These are phyloP conservation scores for Dunckerocampus dactyliophorus DNA, from an alignment of 2,113 vertebrate genomes.

Conservation along the genomic window DNA sequence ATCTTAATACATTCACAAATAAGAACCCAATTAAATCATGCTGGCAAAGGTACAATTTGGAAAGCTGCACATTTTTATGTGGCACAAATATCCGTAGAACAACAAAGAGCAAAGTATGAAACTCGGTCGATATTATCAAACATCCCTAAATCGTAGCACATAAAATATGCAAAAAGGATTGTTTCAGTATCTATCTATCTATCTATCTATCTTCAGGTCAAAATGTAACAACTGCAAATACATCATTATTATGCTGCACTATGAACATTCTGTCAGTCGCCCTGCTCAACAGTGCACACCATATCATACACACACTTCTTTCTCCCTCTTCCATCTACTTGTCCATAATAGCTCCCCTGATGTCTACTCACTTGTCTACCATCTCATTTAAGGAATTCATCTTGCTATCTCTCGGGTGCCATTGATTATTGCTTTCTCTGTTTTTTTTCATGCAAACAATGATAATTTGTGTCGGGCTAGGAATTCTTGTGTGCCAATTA, in stretches of 20 bases:
- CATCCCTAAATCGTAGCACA: not conserved
- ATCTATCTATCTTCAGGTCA: conserved; percentile 4
- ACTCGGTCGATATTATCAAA: not conserved
- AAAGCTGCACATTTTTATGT: no score
- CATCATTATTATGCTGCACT: conserved; percentile 20
- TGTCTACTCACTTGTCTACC: conserved; percentile 48
- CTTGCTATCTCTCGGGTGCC: conserved; percentile 56
- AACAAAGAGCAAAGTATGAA: no score
- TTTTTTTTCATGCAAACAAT: conserved; percentile 50
- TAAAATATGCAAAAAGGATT: not conserved
- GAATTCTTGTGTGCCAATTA: conserved; percentile 59
- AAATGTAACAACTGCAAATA: conserved; percentile 12
- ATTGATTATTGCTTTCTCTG: conserved; percentile 60
- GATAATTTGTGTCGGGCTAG: conserved; percentile 62
- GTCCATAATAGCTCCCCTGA: conserved; percentile 49
- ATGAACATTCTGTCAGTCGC: conserved; percentile 16
- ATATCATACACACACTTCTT: conserved; percentile 12
- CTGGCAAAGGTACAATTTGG: no score
- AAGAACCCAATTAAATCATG: no score
- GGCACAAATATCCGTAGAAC: no score
- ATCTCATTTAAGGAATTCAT: conserved; percentile 71
- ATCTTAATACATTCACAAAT: no score
- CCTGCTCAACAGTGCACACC: conserved; percentile 14
- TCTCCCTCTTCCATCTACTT: conserved; percentile 26
- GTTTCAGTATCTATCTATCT: conserved; percentile 21